Evolutionary conservation across 2,888 invertebrate species (phyloP).

Genomic region (Ommatoiulus sabulosus): DNA sequence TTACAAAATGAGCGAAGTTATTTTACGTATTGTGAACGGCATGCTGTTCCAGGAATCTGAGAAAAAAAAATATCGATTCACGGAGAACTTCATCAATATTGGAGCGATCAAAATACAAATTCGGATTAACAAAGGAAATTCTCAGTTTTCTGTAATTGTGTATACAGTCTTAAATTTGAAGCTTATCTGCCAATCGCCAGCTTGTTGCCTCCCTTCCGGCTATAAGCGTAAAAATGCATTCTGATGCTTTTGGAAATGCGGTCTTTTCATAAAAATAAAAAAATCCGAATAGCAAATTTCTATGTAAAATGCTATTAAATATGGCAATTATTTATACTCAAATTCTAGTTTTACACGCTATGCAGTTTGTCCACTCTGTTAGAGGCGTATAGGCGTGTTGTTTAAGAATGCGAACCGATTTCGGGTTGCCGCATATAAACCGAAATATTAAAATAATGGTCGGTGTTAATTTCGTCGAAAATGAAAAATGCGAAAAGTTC

Average conservation of each 20-base stretch:
- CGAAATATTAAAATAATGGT: neutral
- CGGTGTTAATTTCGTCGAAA: neutral
- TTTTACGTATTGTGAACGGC: neutral
- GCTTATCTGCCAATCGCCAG: too few species aligned
- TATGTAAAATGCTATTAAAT: neutral
- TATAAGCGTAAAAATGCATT: too few species aligned
- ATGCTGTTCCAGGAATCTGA: neutral
- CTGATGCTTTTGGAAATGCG: too few species aligned
- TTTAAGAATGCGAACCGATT: neutral
- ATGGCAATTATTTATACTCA: neutral
- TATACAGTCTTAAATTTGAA: too few species aligned
- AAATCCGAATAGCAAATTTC: too few species aligned
- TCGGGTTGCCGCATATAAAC: neutral
- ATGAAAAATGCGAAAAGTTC: neutral
- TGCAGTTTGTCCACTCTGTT: neutral
- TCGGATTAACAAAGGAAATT: neutral
- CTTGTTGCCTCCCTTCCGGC: too few species aligned
- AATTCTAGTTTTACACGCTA: neutral
- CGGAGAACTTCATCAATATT: neutral
- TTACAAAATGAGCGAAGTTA: neutral
- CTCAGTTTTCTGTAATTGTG: too few species aligned
- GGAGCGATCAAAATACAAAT: neutral
- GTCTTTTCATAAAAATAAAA: too few species aligned
- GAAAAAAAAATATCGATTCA: too few species aligned
- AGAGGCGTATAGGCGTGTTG: neutral